A percentile compares a stretch with the other conserved stretches of the same genome.
These are phyloP conservation scores for Potorous gilbertii DNA, from an alignment of 2,797 vertebrate species.

Conservation along the genomic window DNA sequence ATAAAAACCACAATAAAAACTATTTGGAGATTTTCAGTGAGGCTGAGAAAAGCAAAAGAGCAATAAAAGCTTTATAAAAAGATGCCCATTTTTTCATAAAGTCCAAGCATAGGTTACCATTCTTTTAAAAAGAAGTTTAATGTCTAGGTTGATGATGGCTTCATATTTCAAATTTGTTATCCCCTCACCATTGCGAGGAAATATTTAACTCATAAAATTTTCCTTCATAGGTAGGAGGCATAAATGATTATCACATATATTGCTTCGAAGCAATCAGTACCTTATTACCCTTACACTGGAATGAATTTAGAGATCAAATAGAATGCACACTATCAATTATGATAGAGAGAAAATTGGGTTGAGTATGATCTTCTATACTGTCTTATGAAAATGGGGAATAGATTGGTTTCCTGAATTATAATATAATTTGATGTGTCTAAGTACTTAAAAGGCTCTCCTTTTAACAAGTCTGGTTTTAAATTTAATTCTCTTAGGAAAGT, in stretches of 20 bases:
- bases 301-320: neutral
- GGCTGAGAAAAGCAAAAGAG: neutral
- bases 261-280: neutral
- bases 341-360: constrained; percentile 18
- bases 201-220: neutral
- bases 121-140: neutral
- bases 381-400: neutral
- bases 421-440: neutral
- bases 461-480: constrained; percentile 33
- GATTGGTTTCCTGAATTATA: neutral
- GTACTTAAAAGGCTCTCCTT: constrained; percentile 12
- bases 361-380: neutral
- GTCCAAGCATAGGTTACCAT: neutral
- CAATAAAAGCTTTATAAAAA: neutral
- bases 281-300: neutral
- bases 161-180: neutral
- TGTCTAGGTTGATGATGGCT: neutral
- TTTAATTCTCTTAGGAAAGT: constrained; percentile 39
- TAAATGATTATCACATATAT: neutral
- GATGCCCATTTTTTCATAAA: neutral
- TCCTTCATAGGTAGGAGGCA: neutral
- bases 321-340: neutral
- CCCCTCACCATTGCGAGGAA: neutral
- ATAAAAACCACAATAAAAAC: neutral
- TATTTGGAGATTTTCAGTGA: neutral